Conservation (phyloP, 1,140 invertebrate genomes). For the Doryteuthis pealeii region DNA sequence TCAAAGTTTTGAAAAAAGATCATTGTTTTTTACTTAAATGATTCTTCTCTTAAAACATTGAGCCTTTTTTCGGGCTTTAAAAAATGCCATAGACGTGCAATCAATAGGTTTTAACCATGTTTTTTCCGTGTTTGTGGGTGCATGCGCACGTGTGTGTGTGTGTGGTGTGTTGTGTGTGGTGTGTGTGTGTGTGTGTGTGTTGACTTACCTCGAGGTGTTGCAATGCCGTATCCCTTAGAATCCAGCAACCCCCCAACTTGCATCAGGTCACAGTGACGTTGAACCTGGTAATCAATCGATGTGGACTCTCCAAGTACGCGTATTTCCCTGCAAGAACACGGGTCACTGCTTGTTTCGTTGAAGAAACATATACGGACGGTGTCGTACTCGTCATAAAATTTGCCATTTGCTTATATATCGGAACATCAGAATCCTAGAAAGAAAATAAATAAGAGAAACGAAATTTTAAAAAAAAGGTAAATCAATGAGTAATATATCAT, state of each 20-base stretch:
- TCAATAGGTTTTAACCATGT: too few relatives aligned
- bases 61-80: too few relatives aligned
- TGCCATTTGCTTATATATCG: conserved; percentile 92
- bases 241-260: conserved; percentile 95
- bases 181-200: not conserved
- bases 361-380: conserved; percentile 41
- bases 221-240: conserved; percentile 78
- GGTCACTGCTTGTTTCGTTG: conserved; percentile 36
- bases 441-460: not conserved
- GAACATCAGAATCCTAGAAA: conserved; percentile 81
- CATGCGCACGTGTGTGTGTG: too few relatives aligned
- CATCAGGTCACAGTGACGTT: conserved; percentile 95
- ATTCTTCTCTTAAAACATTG: too few relatives aligned
- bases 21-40: too few relatives aligned
- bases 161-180: not conserved
- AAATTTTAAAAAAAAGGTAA: too few relatives aligned
- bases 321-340: conserved; percentile 74
- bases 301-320: conserved; percentile 93
- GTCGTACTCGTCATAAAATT: conserved; percentile 74
- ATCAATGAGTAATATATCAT: too few relatives aligned
- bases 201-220: conserved; percentile 61
- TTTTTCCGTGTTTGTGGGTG: too few relatives aligned
- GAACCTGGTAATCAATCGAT: conserved; percentile 87
- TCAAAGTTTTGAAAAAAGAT: too few relatives aligned
- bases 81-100: too few relatives aligned